Base-by-base conservation (phyloP, 2,113 vertebrate species). In the Upupa epops region DNA sequence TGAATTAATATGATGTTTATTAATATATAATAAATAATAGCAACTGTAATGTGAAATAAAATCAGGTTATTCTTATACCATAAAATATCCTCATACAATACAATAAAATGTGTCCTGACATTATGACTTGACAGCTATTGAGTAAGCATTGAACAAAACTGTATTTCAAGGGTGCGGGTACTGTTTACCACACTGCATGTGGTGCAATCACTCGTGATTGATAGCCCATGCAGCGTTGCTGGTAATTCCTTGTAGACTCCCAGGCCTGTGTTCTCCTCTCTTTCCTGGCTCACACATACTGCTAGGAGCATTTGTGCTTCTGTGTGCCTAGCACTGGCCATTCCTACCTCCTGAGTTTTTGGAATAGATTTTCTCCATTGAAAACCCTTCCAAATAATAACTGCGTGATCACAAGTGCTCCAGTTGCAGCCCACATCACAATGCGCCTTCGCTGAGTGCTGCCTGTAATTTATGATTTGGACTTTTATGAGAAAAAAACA, bases 391-490 rank as follows among this genome's bases (percentile, higher is more conserved):
- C 49, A 74, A 77, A 40, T 19, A 55, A 76, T 70, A 56, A n/a
- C 2, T 9, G 26, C 21, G 8, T 65, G 58, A 69, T 36, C 36
- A 64, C 9, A 60, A 46, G 32, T 77, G 31, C 24, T 45, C 61
- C 1, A 52, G 28, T 42, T 83, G 61, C 37, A n/a, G 42, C 15
- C 8, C 0, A 2, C 29, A 21, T 10, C 36, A 60, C 4, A 0
- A 58, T 8, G 31, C 0, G 0, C 5, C 4, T 61, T 46, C 21
- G 11, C 0, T 34, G 59, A 66, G 40, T 3, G n/a, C 1, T 12
- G 6, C 2, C 34, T 52, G 1, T 56, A 63, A 66, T 32, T 58
- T 51, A 63, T 3, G 26, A 14, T 14, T 63, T 37, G 42, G 17
- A 15, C 28, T 92, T 78, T 65, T 59, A 63, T 2, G 25, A 49